Evolutionary conservation across 2,797 vertebrate species (phyloP).

Genomic region (Alcedo atthis): DNA sequence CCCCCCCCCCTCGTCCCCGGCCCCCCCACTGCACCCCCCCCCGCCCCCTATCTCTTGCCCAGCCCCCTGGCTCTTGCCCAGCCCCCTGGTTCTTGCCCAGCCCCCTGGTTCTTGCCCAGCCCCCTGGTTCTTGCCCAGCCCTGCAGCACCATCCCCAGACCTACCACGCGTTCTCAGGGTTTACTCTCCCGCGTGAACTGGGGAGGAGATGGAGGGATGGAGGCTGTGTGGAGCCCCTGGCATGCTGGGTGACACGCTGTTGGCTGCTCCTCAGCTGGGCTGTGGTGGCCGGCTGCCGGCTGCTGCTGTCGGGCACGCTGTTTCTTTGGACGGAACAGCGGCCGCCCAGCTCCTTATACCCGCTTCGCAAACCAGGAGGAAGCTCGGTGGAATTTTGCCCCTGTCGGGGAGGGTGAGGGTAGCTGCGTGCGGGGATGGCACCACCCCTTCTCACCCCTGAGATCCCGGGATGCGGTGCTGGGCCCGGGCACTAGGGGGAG

Average conservation of each 20-base stretch:
- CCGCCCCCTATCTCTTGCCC: no score
- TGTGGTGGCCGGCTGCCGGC: neutral
- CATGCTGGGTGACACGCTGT: neutral
- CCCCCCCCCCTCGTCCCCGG: no score
- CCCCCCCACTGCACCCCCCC: no score
- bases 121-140: neutral
- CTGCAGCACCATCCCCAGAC: neutral
- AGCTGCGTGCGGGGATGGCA: neutral
- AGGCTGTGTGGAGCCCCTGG: rapidly evolving
- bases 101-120: no score
- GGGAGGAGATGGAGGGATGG: neutral
- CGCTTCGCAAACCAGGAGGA: neutral
- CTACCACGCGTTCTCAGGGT: neutral
- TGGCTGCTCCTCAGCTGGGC: neutral
- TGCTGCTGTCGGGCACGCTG: neutral
- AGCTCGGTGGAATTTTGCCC: neutral
- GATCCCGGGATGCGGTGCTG: neutral
- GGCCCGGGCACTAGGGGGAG: constrained; percentile 65
- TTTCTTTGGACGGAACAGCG: neutral
- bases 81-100: no score
- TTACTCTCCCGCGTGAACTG: neutral
- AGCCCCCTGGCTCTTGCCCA: no score
- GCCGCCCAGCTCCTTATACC: rapidly evolving
- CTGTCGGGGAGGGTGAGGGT: neutral
- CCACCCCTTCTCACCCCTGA: neutral